Evolutionary conservation across 2,113 vertebrate genomes (phyloP), one percentile per base, ranked within the genome.

Genomic region (Nothocercus nigrocapillus): DNA sequence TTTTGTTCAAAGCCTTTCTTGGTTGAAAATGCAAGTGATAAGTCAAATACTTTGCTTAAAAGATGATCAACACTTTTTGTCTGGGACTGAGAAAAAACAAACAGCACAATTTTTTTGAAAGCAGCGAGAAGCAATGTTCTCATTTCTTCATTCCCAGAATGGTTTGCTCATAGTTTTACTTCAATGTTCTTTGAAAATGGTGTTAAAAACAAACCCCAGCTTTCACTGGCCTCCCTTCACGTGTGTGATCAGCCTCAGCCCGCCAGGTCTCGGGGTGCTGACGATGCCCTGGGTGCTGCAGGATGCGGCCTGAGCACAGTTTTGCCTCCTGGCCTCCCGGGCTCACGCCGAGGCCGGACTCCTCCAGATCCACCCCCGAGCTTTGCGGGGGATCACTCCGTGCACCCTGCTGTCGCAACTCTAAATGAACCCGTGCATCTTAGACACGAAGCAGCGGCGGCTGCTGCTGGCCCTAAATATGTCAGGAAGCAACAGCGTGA

Each of bases 11-110:
- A 90, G 45, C 7, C 20, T 85, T 94, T 88, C 88, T 81, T 89
- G 40, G 61, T 81, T 28, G 40, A 70, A 95, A 88, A 84, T 83
- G 80, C 82, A 96, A 76, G 94, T 94, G 64, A 95, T 93, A 76
- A 78, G 85, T 92, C 80, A 92, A 94, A 92, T 16, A 21, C 42
- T 72, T 28, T 56, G 56, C 45, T 81, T 70, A 80, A 94, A 94
- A 77, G 92, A 90, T 15, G 90, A 84, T 42, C 40, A 70, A 80
- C 88, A 44, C 17, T 70, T 94, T 77, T 83, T 78, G n/a, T 45
- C 54, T 75, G 49, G 85, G 59, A 92, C 76, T 77, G 88, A 49
- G 85, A 77, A 83, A 80, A 84, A 72, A 88, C 81, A 86, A 94
- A 28, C n/a, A 81, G 81, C 85, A 6, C 7, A 6, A 1, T 45